Base-by-base conservation (phyloP, 2,888 invertebrate genomes). In the Zelleria hepariella region DNA sequence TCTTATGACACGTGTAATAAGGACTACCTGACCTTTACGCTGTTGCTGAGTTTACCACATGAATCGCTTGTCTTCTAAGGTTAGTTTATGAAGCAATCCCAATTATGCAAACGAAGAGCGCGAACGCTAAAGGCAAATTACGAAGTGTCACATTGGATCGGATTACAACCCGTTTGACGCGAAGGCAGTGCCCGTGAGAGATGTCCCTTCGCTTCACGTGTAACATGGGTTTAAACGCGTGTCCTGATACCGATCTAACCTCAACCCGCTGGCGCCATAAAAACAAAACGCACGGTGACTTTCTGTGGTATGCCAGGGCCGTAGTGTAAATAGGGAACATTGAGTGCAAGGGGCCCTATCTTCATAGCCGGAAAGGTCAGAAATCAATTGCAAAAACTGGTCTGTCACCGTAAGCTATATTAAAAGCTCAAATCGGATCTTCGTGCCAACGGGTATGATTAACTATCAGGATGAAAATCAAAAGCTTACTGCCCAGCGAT, bases 221-320 rank as follows among this genome's bases (percentile, higher is more conserved):
- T 84, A 86, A 87, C 87, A 86, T 84, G 84, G 84, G 85, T 86
- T 42, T 86, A 86, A 86, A 86, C 81, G 86, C 79, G 84, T 86
- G 87, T 86, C 82, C 76, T 77, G 86, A 87, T 86, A 86, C 84
- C 76, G 85, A 88, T 88, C 87, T 86, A 84, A 86, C 82, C 81
- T 83, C 81, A 76, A 83, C 80, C 74, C 76, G 80, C 79, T 86
- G 88, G 88, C 88, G 88, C 87, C 88, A 87, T 86, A 88, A 88
- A 88, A 88, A 88, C 86, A 86, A 88, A 87, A 86, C 86, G 77
- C 80, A 82, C 81, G 78, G 77, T 80, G 32, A 55, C 18, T 51
- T 51, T 51, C 86, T 82, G 86, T 86, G 32, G 32, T 42, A 15
- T 15, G 15, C 32, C 32, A 42, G 32, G 15, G 32, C 32, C 32